These are phyloP conservation scores for Phenganax marumi DNA, from an alignment of 92 coral and sea anemone species.

Conservation along the genomic window DNA sequence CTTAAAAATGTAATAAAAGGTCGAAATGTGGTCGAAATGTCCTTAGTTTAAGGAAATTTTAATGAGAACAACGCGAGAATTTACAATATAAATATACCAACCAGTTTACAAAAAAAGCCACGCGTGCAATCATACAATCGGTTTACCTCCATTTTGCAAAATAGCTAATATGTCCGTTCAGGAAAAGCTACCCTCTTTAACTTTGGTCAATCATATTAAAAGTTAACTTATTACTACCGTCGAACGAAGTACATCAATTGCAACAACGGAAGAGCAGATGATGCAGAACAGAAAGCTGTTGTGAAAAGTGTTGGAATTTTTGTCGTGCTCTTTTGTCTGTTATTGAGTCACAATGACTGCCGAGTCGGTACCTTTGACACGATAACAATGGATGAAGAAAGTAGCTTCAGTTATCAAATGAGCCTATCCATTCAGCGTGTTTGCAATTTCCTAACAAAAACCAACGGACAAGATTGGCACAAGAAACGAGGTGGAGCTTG, in stretches of 20 bases:
- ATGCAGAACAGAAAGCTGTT: conserved; percentile 1
- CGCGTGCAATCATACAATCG: too few relatives aligned
- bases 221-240: neutral
- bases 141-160: too few relatives aligned
- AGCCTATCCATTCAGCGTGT: conserved; percentile 15
- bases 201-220: too few relatives aligned
- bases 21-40: too few relatives aligned
- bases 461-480: conserved; percentile 15
- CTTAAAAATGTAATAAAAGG: too few relatives aligned
- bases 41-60: too few relatives aligned
- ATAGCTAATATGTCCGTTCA: too few relatives aligned
- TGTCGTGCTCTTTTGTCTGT: conserved; percentile 17
- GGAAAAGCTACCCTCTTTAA: too few relatives aligned
- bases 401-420: conserved; percentile 5
- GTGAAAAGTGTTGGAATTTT: neutral
- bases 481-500: conserved; percentile 12
- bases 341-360: conserved; percentile 38
- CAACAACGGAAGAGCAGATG: neutral
- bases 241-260: neutral
- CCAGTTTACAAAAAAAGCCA: too few relatives aligned
- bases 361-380: conserved; percentile 43
- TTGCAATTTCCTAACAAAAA: neutral
- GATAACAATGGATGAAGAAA: neutral
- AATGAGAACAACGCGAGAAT: too few relatives aligned
- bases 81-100: too few relatives aligned